These are phyloP conservation scores for Chionodraco myersi DNA, from an alignment of 2,113 vertebrate genomes.

Conservation along the genomic window DNA sequence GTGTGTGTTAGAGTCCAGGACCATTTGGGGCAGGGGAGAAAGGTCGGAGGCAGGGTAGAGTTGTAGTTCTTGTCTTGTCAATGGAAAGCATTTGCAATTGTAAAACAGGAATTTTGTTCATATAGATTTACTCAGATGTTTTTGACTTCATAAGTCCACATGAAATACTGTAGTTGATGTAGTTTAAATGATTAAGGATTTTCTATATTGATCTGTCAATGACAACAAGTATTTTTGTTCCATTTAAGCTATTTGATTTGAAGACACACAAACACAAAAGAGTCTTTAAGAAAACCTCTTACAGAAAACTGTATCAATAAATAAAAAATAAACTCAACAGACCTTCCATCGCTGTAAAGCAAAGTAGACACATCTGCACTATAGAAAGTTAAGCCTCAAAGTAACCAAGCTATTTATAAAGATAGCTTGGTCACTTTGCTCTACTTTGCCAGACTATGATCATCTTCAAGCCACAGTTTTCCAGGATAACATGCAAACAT, in stretches of 20 bases:
- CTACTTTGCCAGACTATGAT: neutral
- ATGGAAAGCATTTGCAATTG: neutral
- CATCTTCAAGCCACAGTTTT: neutral
- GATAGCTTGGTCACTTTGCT: too few relatives aligned
- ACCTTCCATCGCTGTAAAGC: neutral
- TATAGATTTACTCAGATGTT: neutral
- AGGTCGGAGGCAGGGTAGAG: too few relatives aligned
- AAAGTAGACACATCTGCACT: neutral
- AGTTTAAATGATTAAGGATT: neutral
- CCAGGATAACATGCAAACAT: slow-evolving; percentile 24
- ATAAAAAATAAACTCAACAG: neutral
- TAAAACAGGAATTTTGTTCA: neutral
- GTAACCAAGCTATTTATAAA: neutral
- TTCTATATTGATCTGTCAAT: neutral
- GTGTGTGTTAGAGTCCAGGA: too few relatives aligned
- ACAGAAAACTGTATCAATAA: neutral
- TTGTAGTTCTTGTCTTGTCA: neutral
- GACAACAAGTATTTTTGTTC: neutral
- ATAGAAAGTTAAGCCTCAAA: neutral
- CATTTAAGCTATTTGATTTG: neutral
- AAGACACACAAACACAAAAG: slow-evolving; percentile 1
- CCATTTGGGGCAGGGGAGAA: too few relatives aligned
- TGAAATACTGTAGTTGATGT: neutral
- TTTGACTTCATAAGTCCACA: neutral
- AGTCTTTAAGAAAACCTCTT: neutral